phyloP scores from a whole-genome alignment of 2,888 invertebrate genomes.

The Tachystola acroxantha region DNA sequence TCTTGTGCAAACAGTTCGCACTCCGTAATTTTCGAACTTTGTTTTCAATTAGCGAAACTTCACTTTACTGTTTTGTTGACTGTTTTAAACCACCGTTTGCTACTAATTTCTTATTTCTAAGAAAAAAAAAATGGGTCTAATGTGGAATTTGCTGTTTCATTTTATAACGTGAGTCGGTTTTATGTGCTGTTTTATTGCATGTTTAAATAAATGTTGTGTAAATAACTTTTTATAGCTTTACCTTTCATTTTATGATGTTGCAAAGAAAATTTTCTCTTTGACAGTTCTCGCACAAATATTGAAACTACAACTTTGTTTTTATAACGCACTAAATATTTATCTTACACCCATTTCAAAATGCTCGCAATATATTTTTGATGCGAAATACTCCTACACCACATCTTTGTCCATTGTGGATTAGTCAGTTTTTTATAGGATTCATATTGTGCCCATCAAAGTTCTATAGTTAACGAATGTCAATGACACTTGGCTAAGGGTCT shows the following conservation, averaged over 20 bases:
- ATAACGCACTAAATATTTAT: too few species aligned
- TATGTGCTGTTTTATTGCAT: constrained; percentile 32
- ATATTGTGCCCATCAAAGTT: too few species aligned
- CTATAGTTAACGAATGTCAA: too few species aligned
- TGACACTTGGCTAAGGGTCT: too few species aligned
- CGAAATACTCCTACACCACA: too few species aligned
- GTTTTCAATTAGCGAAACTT: constrained; percentile 18
- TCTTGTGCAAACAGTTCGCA: background rate
- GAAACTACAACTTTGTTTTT: too few species aligned
- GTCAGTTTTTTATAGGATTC: too few species aligned
- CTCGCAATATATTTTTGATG: too few species aligned
- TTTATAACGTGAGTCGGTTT: constrained; percentile 25
- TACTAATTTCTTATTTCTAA: constrained; percentile 11
- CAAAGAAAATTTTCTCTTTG: background rate
- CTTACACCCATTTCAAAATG: too few species aligned
- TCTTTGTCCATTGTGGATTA: too few species aligned
- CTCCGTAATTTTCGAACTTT: constrained; percentile 7
- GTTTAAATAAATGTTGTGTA: constrained; percentile 11
- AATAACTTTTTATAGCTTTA: constrained; percentile 18
- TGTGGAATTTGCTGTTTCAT: constrained; percentile 9
- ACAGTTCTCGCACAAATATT: too few species aligned
- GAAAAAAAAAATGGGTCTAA: constrained; percentile 22
- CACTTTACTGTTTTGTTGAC: background rate
- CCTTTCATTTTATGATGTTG: constrained; percentile 5
- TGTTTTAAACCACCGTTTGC: constrained; percentile 7